These are phyloP conservation scores for Planiliza haematocheilus DNA, from an alignment of 2,113 vertebrate species.

Conservation along the genomic window DNA sequence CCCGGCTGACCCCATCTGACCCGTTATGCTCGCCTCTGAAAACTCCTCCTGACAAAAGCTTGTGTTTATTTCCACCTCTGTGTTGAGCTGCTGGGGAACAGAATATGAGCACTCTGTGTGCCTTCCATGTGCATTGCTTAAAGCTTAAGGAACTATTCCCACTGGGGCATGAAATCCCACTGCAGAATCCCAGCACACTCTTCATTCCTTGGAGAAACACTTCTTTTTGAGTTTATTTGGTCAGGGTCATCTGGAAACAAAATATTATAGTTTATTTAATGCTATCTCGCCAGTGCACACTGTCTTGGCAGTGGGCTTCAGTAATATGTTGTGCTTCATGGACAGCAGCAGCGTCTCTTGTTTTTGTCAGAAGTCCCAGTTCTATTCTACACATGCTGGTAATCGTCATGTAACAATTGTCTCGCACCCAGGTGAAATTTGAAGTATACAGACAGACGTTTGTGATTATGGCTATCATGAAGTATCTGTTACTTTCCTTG, in stretches of 20 bases:
- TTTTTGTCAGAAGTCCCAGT: background rate
- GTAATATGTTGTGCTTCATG: constrained; percentile 44
- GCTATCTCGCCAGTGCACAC: constrained; percentile 22
- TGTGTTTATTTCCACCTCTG: constrained; percentile 40
- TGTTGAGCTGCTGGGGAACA: constrained; percentile 35
- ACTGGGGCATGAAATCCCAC: constrained; percentile 59
- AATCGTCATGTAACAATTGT: constrained; percentile 28
- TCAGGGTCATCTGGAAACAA: constrained; percentile 53
- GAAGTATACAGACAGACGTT: constrained; percentile 50
- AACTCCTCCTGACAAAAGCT: constrained; percentile 32
- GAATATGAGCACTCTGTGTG: constrained; percentile 34
- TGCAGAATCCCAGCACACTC: constrained; percentile 36
- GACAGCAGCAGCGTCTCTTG: constrained; percentile 17
- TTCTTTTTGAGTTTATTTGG: constrained; percentile 37
- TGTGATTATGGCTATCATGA: constrained; percentile 55
- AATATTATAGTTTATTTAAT: constrained; percentile 31
- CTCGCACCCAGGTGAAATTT: constrained; percentile 29
- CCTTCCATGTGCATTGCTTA: constrained; percentile 43
- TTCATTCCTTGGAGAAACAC: constrained; percentile 33
- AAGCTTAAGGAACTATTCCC: constrained; percentile 55
- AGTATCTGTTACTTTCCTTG: constrained; percentile 46
- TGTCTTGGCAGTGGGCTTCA: background rate
- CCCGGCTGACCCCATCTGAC: constrained; percentile 14
- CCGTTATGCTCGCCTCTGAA: constrained; percentile 10
- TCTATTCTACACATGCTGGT: constrained; percentile 14